Percentiles rank a stretch among this genome's conserved stretches.
These are phyloP conservation scores for Drosophila baimaii DNA, from an alignment of 1,140 invertebrate genomes.

Conservation along the genomic window DNA sequence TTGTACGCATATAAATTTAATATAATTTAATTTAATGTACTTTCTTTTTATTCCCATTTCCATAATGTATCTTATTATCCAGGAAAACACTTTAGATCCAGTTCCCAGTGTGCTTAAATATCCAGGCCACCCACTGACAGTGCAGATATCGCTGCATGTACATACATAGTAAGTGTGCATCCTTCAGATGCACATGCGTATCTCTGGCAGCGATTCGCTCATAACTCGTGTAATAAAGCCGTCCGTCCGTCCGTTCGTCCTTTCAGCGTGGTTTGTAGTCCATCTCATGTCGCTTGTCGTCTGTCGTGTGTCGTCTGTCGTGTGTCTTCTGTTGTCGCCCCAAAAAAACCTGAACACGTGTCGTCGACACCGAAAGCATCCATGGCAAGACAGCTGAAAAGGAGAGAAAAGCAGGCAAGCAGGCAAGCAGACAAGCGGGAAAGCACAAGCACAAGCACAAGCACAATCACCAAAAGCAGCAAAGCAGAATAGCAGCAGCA, in stretches of 20 bases:
- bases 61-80: too few relatives aligned
- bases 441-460: slow-evolving; percentile 43
- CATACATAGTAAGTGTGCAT: slow-evolving; percentile 28
- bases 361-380: slow-evolving; percentile 65
- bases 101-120: slow-evolving; percentile 2
- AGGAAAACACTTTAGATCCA: too few relatives aligned
- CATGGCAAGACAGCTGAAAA: slow-evolving; percentile 20
- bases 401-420: slow-evolving; percentile 38
- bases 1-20: too few relatives aligned
- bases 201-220: slow-evolving; percentile 35
- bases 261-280: too few relatives aligned
- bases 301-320: slow-evolving; percentile 54
- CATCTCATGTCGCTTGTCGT: too few relatives aligned
- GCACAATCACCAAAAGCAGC: slow-evolving; percentile 30
- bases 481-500: slow-evolving; percentile 38
- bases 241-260: too few relatives aligned
- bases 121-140: slow-evolving; percentile 15
- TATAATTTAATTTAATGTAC: too few relatives aligned
- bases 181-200: slow-evolving; percentile 34
- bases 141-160: slow-evolving; percentile 17
- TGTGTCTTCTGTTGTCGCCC: slow-evolving; percentile 15
- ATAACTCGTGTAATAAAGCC: slow-evolving; percentile 51
- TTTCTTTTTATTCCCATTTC: too few relatives aligned
- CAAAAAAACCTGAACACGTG: slow-evolving; percentile 69
- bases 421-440: slow-evolving; percentile 9